These are phyloP conservation scores for Chionoecetes opilio DNA, from an alignment of 1,140 invertebrate species.

Conservation along the genomic window DNA sequence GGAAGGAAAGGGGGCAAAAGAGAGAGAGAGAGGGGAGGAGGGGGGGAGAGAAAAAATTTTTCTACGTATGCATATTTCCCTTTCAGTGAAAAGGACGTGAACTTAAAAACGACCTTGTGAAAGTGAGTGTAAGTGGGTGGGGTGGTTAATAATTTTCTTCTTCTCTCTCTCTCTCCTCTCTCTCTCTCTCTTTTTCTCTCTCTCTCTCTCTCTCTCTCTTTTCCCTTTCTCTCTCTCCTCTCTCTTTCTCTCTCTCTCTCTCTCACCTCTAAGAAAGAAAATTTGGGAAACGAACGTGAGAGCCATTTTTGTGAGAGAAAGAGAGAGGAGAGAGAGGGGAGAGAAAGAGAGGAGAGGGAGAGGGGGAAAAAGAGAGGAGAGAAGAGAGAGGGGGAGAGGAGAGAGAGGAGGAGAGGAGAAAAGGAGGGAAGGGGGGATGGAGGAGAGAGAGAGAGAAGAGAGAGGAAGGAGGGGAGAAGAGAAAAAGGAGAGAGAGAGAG, in stretches of 20 bases:
- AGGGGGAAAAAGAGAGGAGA: background rate
- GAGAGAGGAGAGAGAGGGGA: background rate
- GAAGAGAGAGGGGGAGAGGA: background rate
- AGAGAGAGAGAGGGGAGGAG: background rate
- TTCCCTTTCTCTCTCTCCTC: background rate
- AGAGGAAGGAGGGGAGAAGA: background rate
- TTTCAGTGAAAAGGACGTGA: background rate
- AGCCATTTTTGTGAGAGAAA: background rate
- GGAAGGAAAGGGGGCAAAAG: too few relatives aligned
- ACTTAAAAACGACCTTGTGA: background rate
- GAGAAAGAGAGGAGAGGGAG: background rate
- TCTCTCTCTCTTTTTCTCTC: too few relatives aligned
- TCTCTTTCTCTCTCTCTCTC: constrained; percentile 9
- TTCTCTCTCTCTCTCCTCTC: background rate
- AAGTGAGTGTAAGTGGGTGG: background rate
- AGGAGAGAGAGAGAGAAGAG: background rate
- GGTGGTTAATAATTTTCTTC: background rate
- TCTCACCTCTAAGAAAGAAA: background rate
- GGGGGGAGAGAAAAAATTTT: too few relatives aligned
- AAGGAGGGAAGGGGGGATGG: background rate
- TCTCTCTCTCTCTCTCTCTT: background rate
- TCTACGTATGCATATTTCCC: too few relatives aligned
- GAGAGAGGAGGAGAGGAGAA: background rate
- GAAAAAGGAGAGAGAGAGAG: background rate
- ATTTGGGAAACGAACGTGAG: background rate